Percentiles rank a stretch among this genome's conserved stretches.
phyloP scores from a whole-genome alignment of 2,888 invertebrate genomes.

The Diachrysia chrysitis region DNA sequence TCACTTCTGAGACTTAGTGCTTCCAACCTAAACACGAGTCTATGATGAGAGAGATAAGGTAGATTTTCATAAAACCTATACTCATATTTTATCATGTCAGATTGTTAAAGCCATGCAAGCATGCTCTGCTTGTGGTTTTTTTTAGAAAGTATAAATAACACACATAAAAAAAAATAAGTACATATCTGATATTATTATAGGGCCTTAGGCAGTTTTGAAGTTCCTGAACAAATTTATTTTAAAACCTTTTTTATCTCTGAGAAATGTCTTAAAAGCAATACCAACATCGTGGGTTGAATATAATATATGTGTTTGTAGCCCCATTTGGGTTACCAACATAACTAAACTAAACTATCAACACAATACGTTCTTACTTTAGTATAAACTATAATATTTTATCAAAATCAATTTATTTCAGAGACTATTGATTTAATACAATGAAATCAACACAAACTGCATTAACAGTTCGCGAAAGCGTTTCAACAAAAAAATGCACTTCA shows the following conservation, averaged over 20 bases:
- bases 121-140: neutral
- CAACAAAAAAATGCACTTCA: slow-evolving; percentile 35
- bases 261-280: too few species aligned
- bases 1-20: neutral
- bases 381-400: too few species aligned
- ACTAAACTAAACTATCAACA: too few species aligned
- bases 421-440: neutral
- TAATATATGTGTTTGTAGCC: too few species aligned
- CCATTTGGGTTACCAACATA: too few species aligned
- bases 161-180: neutral
- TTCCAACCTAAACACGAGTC: neutral
- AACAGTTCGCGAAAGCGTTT: slow-evolving; percentile 34
- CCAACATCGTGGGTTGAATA: too few species aligned
- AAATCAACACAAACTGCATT: slow-evolving; percentile 1
- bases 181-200: too few species aligned
- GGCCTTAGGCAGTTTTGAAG: too few species aligned
- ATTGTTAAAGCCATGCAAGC: neutral
- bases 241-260: too few species aligned
- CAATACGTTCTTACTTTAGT: too few species aligned
- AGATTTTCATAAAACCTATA: neutral
- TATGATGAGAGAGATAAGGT: neutral
- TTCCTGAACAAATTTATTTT: too few species aligned
- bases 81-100: neutral
- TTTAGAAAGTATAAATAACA: neutral
- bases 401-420: neutral